Base-by-base conservation (phyloP, 2,888 invertebrate genomes). In the Erebia palarica region DNA sequence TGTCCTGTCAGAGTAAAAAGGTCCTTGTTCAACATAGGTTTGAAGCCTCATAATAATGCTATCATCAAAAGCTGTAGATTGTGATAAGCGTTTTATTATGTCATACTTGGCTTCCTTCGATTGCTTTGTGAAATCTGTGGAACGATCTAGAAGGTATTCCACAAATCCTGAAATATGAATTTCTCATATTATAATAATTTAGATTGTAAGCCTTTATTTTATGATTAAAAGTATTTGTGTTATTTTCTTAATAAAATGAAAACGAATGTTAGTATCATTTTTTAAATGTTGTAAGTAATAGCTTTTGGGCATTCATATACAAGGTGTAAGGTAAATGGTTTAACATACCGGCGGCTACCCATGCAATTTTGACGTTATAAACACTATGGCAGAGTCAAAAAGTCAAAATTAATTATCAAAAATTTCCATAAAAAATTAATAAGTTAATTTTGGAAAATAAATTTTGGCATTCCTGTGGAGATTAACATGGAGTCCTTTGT, bases 131-230 rank as follows among this genome's bases (percentile, higher is more conserved):
- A 94, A 92, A 80, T 97, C 96, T 0, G 94, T 90, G 67, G 94
- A 92, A 57, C 98, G 94, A 83, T 98, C 96, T 51, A 98, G 84
- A 9, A 98, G 90, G 84, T 96, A 97, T 86, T 98, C 98, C 14
- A 96, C 83, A 65, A 97, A 94, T 68, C 96, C 97, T 94, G 91
- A 76, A 90, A 65, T 42, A 44, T n/a, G 49, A 65, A 60, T 49
- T 49, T 36, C 7, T 3, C 3, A 0, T 9, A 36, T 59, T 63
- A 51, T 13, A 58, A 13, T 55, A 10, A 27, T 55, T 55, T 18
- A 16, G 16, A n/a, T 16, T 53, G 2, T 10, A 55, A 16, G 47
- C 13, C 11, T 11, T 47, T n/a, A 53, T 18, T 16, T 18, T 55
- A 53, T 11, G 53, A 9, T 55, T 18, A 18, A 55, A 18, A 18